A percentile compares a stretch with the other conserved stretches of the same genome.
Evolutionary conservation across 1,140 invertebrate genomes (phyloP).

Genomic region (Branchinecta lindahli): DNA sequence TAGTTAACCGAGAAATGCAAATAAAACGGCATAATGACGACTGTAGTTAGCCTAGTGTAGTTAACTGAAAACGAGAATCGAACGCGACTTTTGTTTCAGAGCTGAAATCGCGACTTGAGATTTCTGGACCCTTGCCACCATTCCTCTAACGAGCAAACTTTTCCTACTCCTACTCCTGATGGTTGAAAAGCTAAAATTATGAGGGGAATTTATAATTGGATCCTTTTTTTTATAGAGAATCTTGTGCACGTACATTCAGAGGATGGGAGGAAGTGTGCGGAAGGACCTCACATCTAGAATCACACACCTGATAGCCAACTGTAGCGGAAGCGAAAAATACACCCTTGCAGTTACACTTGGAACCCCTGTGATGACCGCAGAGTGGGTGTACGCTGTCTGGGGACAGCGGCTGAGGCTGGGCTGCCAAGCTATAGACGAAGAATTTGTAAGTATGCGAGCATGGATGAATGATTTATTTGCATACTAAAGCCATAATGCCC

Average conservation of each 20-base stretch:
- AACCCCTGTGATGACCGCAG: constrained; percentile 66
- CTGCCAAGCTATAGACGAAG: constrained; percentile 47
- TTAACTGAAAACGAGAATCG: too few relatives aligned
- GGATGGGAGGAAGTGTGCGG: constrained; percentile 84
- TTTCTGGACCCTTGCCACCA: too few relatives aligned
- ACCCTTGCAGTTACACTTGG: constrained; percentile 67
- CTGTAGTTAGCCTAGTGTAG: too few relatives aligned
- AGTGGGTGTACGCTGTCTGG: constrained; percentile 80
- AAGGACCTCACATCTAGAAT: constrained; percentile 71
- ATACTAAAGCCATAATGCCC: too few relatives aligned
- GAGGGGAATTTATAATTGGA: constrained; percentile 9
- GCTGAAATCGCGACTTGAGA: too few relatives aligned
- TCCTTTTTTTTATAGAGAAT: constrained; percentile 42
- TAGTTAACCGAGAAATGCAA: too few relatives aligned
- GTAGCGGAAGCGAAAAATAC: constrained; percentile 72
- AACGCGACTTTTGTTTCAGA: too few relatives aligned
- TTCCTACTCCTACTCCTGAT: too few relatives aligned
- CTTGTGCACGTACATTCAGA: constrained; percentile 69
- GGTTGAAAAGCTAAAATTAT: not conserved
- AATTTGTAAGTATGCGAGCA: constrained; percentile 56
- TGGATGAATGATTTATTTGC: too few relatives aligned
- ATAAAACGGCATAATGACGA: too few relatives aligned
- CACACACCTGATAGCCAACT: constrained; percentile 80
- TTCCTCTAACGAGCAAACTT: too few relatives aligned
- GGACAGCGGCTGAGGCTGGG: constrained; percentile 46